A percentile compares a stretch with the other conserved stretches of the same genome.
These are phyloP conservation scores for Dioctria linearis DNA, from an alignment of 2,888 invertebrate species.

Conservation along the genomic window DNA sequence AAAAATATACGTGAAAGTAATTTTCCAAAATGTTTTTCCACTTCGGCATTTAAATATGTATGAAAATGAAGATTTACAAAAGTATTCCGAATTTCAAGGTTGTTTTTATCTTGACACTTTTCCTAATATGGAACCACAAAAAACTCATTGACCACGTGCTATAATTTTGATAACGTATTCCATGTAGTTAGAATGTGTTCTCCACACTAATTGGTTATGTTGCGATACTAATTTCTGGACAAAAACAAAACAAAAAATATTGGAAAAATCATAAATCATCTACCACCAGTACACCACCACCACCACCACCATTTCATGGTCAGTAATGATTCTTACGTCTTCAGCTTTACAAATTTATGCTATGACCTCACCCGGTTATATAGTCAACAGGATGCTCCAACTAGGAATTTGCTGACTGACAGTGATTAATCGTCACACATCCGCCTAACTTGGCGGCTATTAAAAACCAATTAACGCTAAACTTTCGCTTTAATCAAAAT, in stretches of 20 bases:
- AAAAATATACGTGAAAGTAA: too few relatives aligned
- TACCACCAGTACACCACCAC: not conserved
- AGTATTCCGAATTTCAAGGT: too few relatives aligned
- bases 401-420: conserved; percentile 26
- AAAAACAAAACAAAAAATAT: conserved; percentile 15
- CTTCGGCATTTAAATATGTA: too few relatives aligned
- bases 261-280: conserved; percentile 37
- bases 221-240: conserved; percentile 15
- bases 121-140: too few relatives aligned
- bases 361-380: conserved; percentile 21
- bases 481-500: conserved; percentile 47
- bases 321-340: conserved; percentile 24
- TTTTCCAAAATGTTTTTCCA: too few relatives aligned
- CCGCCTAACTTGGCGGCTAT: conserved; percentile 55
- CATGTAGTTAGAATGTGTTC: too few relatives aligned
- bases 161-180: too few relatives aligned
- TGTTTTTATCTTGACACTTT: too few relatives aligned
- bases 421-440: conserved; percentile 34
- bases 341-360: conserved; percentile 8
- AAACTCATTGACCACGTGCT: too few relatives aligned
- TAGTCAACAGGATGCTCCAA: conserved; percentile 31
- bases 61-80: too few relatives aligned
- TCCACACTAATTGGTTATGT: conserved; percentile 6
- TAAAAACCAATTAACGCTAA: conserved; percentile 60
- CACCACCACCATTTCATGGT: not conserved